These are phyloP conservation scores for Trichonephila clavata DNA, from an alignment of 1,140 invertebrate species.

Conservation along the genomic window DNA sequence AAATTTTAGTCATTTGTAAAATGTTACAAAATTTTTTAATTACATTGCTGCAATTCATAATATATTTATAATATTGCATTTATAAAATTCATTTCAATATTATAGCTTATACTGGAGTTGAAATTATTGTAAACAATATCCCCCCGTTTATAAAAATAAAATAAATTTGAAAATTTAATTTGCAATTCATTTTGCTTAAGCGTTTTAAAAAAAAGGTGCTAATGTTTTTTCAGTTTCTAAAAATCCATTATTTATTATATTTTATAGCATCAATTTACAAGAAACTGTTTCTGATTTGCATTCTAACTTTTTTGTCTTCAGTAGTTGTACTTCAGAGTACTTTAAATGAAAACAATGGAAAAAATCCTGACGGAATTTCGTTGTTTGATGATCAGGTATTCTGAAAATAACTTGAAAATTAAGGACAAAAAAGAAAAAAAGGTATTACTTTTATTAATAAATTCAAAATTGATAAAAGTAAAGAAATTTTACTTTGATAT, in stretches of 20 bases:
- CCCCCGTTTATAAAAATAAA: too few relatives aligned
- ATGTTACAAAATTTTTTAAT: too few relatives aligned
- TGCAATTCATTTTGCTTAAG: neutral
- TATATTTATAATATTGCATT: too few relatives aligned
- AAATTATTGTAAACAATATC: too few relatives aligned
- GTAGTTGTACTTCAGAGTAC: neutral
- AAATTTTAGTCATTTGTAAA: too few relatives aligned
- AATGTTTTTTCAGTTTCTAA: neutral
- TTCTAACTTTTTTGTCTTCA: neutral
- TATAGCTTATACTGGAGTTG: too few relatives aligned
- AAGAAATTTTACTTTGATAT: too few relatives aligned
- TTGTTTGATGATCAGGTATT: slow-evolving; percentile 45
- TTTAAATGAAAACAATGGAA: slow-evolving; percentile 57
- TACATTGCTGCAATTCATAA: too few relatives aligned
- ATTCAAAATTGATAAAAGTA: too few relatives aligned
- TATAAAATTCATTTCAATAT: too few relatives aligned
- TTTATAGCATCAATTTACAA: neutral
- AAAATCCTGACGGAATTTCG: slow-evolving; percentile 61
- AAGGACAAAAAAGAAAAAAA: too few relatives aligned
- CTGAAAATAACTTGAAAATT: neutral
- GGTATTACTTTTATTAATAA: too few relatives aligned
- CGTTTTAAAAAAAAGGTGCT: neutral
- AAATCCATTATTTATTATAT: neutral
- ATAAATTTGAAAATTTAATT: neutral
- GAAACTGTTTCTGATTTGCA: neutral